These are phyloP conservation scores for Tetrax tetrax DNA, from an alignment of 2,113 vertebrate genomes.

Conservation along the genomic window DNA sequence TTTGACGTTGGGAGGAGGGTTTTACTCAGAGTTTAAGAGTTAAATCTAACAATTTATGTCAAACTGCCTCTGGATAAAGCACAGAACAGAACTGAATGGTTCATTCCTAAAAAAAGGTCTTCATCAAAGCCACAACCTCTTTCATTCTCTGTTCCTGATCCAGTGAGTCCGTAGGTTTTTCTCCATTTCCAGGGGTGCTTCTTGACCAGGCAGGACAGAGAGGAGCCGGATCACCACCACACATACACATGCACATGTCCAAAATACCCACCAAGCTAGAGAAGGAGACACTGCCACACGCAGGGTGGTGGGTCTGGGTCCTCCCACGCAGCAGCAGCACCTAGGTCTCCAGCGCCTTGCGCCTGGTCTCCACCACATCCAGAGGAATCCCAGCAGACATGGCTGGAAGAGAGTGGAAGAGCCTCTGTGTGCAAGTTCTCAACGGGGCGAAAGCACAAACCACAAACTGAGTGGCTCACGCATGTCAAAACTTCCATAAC, in stretches of 20 bases:
- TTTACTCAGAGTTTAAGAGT: neutral
- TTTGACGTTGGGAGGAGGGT: neutral
- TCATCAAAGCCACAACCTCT: neutral
- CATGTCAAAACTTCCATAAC: neutral
- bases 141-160: neutral
- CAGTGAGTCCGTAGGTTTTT: neutral
- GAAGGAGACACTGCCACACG: neutral
- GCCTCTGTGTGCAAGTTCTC: neutral
- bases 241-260: accelerated
- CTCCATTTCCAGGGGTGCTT: neutral
- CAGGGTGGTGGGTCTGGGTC: neutral
- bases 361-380: neutral
- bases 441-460: neutral
- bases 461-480: neutral
- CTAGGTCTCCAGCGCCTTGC: neutral
- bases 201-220: neutral
- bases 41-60: neutral
- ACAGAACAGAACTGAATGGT: neutral
- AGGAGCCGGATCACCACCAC: neutral
- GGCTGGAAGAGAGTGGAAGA: neutral
- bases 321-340: neutral
- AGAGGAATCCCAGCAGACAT: neutral
- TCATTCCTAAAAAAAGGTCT: neutral
- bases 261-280: neutral
- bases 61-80: neutral